Percentiles rank a stretch among this genome's conserved stretches.
Conservation (phyloP, 2,113 vertebrate species). For the Ceratotherium simum region DNA sequence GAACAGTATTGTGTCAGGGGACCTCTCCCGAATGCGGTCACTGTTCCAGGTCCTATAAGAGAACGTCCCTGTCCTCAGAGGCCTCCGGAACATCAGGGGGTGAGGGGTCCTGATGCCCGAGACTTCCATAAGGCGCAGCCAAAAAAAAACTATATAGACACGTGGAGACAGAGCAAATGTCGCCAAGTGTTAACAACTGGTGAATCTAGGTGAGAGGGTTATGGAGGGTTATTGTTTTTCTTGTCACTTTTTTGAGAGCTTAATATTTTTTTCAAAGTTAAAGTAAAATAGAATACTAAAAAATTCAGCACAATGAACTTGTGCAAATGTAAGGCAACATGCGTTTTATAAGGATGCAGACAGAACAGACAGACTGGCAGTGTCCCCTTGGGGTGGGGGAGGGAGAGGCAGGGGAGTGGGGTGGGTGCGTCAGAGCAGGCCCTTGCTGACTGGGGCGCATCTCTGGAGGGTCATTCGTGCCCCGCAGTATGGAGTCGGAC, state of each 20-base stretch:
- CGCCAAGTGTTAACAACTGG: too few relatives aligned
- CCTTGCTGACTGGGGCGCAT: neutral
- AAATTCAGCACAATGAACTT: neutral
- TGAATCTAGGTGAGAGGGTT: neutral
- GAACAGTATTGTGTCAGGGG: too few relatives aligned
- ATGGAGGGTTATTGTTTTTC: neutral
- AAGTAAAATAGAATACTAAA: neutral
- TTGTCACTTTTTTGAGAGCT: neutral
- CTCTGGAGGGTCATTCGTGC: neutral
- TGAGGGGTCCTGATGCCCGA: rapidly evolving
- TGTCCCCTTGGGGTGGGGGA: too few relatives aligned
- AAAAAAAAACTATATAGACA: too few relatives aligned
- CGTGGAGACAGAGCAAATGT: too few relatives aligned
- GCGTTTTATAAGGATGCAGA: neutral
- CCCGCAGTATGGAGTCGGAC: rapidly evolving
- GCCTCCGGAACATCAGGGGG: too few relatives aligned
- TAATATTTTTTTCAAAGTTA: neutral
- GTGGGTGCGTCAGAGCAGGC: neutral
- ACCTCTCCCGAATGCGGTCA: neutral
- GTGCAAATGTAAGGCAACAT: too few relatives aligned
- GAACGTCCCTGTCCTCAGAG: too few relatives aligned
- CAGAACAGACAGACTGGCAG: neutral
- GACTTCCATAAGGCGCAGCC: neutral
- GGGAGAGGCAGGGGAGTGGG: too few relatives aligned
- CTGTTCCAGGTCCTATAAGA: neutral